Evolutionary conservation across 2,113 vertebrate species (phyloP), one percentile per base, ranked within the genome.

Genomic region (Marmota flaviventris): DNA sequence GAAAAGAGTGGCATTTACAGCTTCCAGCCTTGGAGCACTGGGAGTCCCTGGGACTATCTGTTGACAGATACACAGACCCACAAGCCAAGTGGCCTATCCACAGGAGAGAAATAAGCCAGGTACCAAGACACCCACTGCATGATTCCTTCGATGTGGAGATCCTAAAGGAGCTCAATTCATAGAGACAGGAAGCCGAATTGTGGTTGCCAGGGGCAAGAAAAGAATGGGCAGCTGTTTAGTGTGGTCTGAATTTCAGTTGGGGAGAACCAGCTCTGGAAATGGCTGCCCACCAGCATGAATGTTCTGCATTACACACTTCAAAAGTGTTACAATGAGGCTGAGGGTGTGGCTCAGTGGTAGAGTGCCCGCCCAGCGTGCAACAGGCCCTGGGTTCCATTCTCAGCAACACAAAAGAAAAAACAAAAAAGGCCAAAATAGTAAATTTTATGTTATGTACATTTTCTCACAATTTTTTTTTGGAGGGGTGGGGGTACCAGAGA

Each of bases 371-470:
- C 20, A n/a, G 73, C 61, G 24, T 11, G 34, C 37, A 32, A 11
- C 20, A 67, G 25, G 45, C 39, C 61, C 8, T 42, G n/a, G 63
- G 51, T 56, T 69, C 27, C 1, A 39, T 5, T n/a, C 45, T 27
- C 22, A 20, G 58, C 8, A 25, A 8, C 0, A 0, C 1, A 27
- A 34, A 37, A 69, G n/a, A 42, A 4, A 51, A 45, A 45, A 45
- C 8, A 51, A 51, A 11, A 51, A 51, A 51, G 12, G 12, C 48
- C 2, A 11, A 27, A 25, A 48, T 82, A 34, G 10, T 16, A 67
- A 87, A 56, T 76, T 76, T 61, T 58, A 53, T 16, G 58, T 63
- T 83, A n/a, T 45, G 5, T 45, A 37, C 72, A 42, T 84, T 92
- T 84, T 32, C 61, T n/a, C 25, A n/a, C 8, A 65, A 18, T 37